Evolutionary conservation across 2,113 vertebrate genomes (phyloP), one percentile per base, ranked within the genome.

Genomic region (Sebastes schlegelii): DNA sequence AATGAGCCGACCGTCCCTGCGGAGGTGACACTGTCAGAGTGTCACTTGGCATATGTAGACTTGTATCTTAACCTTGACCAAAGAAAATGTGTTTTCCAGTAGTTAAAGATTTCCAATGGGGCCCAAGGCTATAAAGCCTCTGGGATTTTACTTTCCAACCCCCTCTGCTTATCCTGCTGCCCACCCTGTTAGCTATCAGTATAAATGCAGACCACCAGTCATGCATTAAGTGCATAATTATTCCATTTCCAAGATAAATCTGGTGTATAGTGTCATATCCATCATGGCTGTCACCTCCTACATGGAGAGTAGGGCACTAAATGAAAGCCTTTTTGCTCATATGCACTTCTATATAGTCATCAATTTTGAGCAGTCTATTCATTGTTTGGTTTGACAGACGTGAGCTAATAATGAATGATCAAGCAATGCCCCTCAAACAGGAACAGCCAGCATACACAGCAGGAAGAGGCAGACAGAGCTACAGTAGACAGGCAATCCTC

Each of bases 181-280:
- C 49, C 82, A 85, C 84, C 92, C 90, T 83, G 87, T 93, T 94
- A 92, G 89, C 92, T 95, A 95, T 95, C 95, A 95, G 96, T 96
- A 94, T 94, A 94, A 96, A 94, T 93, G 91, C 95, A 96, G 95
- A 95, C 96, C 97, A 95, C 95, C 96, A 94, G 92, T 94, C 94
- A 94, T 92, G 95, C 96, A 95, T 95, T 95, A 95, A 95, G 88
- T 95, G 94, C 94, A 95, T 97, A 97, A 97, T 97, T 97, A 96
- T 96, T 97, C 94, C 93, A 97, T 97, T 97, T 97, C 96, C 95
- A 96, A 97, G 96, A 97, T 97, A 96, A 96, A 97, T 97, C 96
- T 96, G 92, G 93, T 95, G 92, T 94, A 94, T 94, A 88, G 92
- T 94, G 94, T 96, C 94, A 95, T 95, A 97, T 97, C 96, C 96